These are phyloP conservation scores for Nephrotoma appendiculata DNA, from an alignment of 2,888 invertebrate species.

Conservation along the genomic window DNA sequence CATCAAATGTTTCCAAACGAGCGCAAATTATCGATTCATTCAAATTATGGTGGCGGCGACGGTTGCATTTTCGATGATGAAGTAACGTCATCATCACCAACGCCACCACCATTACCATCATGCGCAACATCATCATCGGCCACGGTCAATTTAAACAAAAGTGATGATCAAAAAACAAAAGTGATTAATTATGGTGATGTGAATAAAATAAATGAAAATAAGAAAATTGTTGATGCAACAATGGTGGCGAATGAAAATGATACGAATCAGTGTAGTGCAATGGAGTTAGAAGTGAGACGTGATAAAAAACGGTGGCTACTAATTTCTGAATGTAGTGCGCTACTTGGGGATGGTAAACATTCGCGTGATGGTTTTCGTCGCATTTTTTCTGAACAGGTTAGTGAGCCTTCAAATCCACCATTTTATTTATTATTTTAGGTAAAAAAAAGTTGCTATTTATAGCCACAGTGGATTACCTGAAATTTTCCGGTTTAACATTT, in stretches of 20 bases:
- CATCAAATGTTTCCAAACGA: not conserved
- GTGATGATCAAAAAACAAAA: not conserved
- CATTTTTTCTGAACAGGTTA: conserved; percentile 29
- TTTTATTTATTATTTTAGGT: not conserved
- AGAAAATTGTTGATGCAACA: not conserved
- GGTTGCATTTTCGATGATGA: not conserved
- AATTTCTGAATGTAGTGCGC: conserved; percentile 32
- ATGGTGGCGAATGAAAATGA: not conserved
- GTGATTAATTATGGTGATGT: conserved; percentile 1
- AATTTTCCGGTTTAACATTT: not conserved
- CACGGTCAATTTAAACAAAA: not conserved
- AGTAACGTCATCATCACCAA: not conserved
- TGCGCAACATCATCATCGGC: not conserved
- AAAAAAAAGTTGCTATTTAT: not conserved
- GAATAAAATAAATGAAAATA: not conserved
- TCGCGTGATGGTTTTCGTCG: conserved; percentile 30
- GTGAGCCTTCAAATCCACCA: conserved; percentile 9
- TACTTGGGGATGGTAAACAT: conserved; percentile 31
- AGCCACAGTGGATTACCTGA: not conserved
- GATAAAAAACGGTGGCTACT: conserved; percentile 33
- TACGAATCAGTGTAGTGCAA: conserved; percentile 23
- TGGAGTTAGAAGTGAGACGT: conserved; percentile 32
- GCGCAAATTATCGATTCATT: not conserved
- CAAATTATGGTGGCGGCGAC: not conserved
- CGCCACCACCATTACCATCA: not conserved